Evolutionary conservation across 2,797 vertebrate genomes (phyloP), one percentile per base, ranked within the genome.

Genomic region (Pseudopleuronectes americanus): DNA sequence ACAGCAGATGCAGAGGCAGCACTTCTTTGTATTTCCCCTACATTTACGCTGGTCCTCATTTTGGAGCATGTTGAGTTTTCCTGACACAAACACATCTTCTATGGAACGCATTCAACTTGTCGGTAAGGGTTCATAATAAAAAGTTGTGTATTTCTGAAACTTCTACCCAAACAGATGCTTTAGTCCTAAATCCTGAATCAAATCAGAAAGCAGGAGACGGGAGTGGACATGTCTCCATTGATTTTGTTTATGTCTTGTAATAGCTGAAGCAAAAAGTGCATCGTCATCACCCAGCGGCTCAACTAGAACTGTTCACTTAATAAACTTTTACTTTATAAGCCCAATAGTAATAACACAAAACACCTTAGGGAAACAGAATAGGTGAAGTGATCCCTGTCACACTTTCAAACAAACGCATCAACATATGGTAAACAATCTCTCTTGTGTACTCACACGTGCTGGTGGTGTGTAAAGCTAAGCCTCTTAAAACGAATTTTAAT

Each of bases 81-180:
- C 57, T 64, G 53, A 57, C 43, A 56, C 41, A 33, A 70, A 58
- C 56, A 68, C 48, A 8, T 66, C 68, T 54, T 80, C 22, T 60
- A 57, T 33, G 10, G 52, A 62, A 43, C 47, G 57, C 54, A 84
- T 80, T 80, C 78, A 79, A 80, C 72, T 70, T 80, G 61, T 53
- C 17, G 1, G 52, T 62, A 36, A 58, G 1, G 2, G 36, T 31
- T 69, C n/a, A 22, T 49, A 26, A 80, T 71, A 38, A 38, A 38
- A 38, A 38, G 36, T 38, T 38, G 12, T 64, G n/a, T 61, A 73
- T 81, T 76, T 77, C 51, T 81, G 49, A 52, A 64, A 64, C 9
- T 33, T 55, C 4, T 54, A 57, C 73, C 66, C 72, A 61, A 74
- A 58, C 24, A 14, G 57, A 67, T n/a, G 62, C 60, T 49, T 60